These are phyloP conservation scores for Galeopterus variegatus DNA, from an alignment of 2,113 vertebrate species.

Conservation along the genomic window DNA sequence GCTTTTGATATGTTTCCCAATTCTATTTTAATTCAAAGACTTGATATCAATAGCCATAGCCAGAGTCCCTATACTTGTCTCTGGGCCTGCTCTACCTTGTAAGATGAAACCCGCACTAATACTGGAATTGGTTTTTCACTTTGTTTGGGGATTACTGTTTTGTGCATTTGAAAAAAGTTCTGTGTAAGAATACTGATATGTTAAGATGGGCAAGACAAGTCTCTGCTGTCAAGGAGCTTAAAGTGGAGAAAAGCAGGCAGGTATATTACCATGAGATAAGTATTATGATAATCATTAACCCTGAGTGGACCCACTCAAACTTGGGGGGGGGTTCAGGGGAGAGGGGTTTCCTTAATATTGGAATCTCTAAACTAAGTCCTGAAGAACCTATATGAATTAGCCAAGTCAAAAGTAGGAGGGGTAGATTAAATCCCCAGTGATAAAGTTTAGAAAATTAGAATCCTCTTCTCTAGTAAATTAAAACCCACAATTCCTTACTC, in stretches of 20 bases:
- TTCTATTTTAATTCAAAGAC: conserved; percentile 51
- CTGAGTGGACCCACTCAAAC: background rate
- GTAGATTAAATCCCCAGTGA: background rate
- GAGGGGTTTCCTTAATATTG: background rate
- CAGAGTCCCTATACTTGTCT: background rate
- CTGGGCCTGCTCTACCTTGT: background rate
- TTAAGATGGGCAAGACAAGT: background rate
- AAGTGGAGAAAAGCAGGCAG: background rate
- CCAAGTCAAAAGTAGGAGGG: background rate
- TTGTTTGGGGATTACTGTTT: conserved; percentile 46
- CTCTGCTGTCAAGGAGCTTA: conserved; percentile 20
- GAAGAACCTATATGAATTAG: background rate
- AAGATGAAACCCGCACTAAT: background rate
- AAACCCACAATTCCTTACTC: background rate
- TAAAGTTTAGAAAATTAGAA: conserved; percentile 25
- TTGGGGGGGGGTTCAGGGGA: background rate
- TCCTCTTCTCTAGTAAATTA: background rate
- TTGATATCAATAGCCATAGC: background rate
- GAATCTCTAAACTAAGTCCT: conserved; percentile 2
- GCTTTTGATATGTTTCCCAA: conserved; percentile 42
- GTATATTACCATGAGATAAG: background rate
- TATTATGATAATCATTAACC: background rate
- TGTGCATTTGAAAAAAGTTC: background rate
- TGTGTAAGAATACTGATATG: background rate
- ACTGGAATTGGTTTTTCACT: background rate